phyloP scores from a whole-genome alignment of 2,113 vertebrate species.

The Telmatochromis bifrenatus region DNA sequence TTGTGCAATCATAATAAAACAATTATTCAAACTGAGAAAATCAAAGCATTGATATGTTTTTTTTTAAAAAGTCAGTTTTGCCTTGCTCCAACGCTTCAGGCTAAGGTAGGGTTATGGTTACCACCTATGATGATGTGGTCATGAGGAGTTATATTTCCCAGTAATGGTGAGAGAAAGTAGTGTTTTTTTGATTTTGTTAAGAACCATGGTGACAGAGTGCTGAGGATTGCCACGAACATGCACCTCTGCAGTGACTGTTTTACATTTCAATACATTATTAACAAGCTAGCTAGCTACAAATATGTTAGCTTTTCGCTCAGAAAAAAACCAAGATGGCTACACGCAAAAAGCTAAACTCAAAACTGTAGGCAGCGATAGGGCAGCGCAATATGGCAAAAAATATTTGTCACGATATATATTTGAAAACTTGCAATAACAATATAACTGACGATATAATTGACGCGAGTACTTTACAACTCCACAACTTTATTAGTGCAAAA shows the following conservation, averaged over 20 bases:
- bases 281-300: not conserved
- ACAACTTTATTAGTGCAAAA: not conserved
- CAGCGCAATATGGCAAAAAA: not conserved
- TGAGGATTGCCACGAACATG: rapidly evolving
- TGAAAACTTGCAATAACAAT: rapidly evolving
- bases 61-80: not conserved
- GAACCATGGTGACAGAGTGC: not conserved
- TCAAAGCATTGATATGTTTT: not conserved
- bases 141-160: not conserved
- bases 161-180: not conserved
- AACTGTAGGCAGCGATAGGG: rapidly evolving
- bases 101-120: not conserved
- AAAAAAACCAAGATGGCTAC: not conserved
- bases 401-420: not conserved
- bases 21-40: not conserved
- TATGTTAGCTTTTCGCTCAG: not conserved
- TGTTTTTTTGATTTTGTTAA: not conserved
- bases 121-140: not conserved
- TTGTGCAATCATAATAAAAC: not conserved
- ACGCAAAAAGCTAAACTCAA: not conserved
- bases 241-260: not conserved
- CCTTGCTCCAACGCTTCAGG: not conserved
- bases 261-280: not conserved
- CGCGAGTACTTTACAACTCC: not conserved
- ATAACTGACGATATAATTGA: not conserved